Evolutionary conservation across 2,113 vertebrate genomes (phyloP), one percentile per base, ranked within the genome.

Genomic region (Lontra canadensis): DNA sequence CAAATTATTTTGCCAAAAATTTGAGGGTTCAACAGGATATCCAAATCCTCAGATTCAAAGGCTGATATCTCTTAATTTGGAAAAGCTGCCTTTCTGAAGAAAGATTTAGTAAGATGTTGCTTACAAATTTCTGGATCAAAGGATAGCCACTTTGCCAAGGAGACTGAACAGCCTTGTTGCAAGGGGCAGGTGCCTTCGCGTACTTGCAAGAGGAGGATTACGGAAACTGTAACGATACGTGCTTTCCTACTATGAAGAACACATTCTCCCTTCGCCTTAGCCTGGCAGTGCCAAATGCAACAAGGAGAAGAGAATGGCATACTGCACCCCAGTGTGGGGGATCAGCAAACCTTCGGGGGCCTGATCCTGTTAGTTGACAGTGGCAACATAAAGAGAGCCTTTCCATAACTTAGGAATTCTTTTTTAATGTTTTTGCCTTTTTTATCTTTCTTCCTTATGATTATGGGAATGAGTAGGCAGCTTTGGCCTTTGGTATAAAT

Each of bases 1-100:
- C 61, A 20, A 92, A 57, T 86, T 79, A 90, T 90, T 85, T 92
- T 96, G 97, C 96, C 94, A 93, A 63, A 95, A 94, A 47, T 69
- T 13, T 73, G 36, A 93, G 42, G 69, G 67, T 88, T 94, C 93
- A 55, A 80, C 69, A 18, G 82, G 71, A 86, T 78, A 94, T 74
- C 94, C 74, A 84, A 49, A 78, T 52, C 90, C 59, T 25, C 83
- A 82, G 79, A 94, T 93, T 85, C 81, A 36, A 73, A 90, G 11
- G 80, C 96, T 83, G 55, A 4, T 97, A 6, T 94, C 96, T 96
- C 84, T 90, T 96, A 73, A 92, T 96, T 88, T 80, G 52, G 81
- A 39, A 94, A 92, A 81, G 61, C 80, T 69, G 47, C 71, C 42
- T 90, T 15, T 81, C 57, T 61, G 69, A 88, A 97, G 78, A 92